These are phyloP conservation scores for Cheilosia variabilis DNA, from an alignment of 2,888 invertebrate genomes.

Conservation along the genomic window DNA sequence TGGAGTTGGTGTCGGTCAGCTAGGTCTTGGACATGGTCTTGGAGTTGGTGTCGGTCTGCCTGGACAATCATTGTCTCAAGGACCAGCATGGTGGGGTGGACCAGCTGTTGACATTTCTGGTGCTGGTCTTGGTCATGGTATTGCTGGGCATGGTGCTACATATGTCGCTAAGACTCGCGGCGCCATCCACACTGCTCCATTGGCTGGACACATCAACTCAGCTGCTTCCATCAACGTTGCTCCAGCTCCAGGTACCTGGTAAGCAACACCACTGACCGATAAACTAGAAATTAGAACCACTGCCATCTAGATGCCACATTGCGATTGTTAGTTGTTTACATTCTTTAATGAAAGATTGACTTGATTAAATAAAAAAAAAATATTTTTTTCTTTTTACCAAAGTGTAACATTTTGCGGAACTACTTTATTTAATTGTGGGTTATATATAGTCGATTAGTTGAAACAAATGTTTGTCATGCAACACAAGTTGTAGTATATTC, in stretches of 20 bases:
- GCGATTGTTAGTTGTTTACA: neutral
- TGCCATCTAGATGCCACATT: neutral
- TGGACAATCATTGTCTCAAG: constrained; percentile 61
- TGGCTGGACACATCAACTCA: constrained; percentile 80
- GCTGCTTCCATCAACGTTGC: constrained; percentile 80
- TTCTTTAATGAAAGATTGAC: neutral
- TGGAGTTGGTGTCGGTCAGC: constrained; percentile 13
- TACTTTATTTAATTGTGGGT: too few relatives aligned
- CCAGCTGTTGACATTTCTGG: constrained; percentile 45
- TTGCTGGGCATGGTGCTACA: constrained; percentile 80
- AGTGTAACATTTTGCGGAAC: too few relatives aligned
- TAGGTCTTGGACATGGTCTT: constrained; percentile 28
- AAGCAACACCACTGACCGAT: neutral
- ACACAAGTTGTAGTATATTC: too few relatives aligned
- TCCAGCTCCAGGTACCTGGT: constrained; percentile 80
- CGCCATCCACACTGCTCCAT: constrained; percentile 80
- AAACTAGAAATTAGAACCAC: neutral
- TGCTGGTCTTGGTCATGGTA: constrained; percentile 80
- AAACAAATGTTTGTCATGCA: too few relatives aligned
- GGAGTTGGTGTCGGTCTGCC: constrained; percentile 8
- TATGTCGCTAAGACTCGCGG: constrained; percentile 81
- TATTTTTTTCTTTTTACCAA: neutral
- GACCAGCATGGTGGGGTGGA: constrained; percentile 44
- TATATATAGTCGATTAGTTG: too few relatives aligned
- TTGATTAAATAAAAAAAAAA: neutral